Conservation (phyloP, 2,888 invertebrate genomes). For the Trissoscelio sp. region DNA sequence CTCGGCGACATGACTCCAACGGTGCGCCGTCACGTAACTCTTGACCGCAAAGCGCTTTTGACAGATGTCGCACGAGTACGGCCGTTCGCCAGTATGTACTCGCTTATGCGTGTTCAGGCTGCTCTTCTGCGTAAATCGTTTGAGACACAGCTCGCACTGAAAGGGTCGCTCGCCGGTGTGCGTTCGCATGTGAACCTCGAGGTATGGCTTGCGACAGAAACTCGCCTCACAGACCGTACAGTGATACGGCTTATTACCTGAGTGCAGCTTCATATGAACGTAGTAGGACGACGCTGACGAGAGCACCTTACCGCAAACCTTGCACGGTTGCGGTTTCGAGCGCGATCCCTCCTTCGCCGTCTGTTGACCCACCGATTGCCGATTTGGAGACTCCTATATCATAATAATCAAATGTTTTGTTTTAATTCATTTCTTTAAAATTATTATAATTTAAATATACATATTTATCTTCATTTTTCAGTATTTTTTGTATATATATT, state of each 20-base stretch:
- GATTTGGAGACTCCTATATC: slow-evolving; percentile 74
- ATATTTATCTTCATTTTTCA: no score
- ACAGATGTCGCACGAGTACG: slow-evolving; percentile 91
- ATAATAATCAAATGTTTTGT: not conserved
- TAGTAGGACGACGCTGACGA: slow-evolving; percentile 92
- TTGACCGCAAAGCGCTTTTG: slow-evolving; percentile 92
- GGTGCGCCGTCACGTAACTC: slow-evolving; percentile 91
- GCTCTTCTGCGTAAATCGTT: slow-evolving; percentile 92
- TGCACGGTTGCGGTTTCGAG: slow-evolving; percentile 90
- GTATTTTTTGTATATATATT: no score
- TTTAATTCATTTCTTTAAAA: no score
- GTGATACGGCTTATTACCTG: slow-evolving; percentile 91
- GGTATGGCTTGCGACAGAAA: slow-evolving; percentile 91
- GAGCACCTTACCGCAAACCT: slow-evolving; percentile 83
- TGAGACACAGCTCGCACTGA: slow-evolving; percentile 90
- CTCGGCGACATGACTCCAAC: slow-evolving; percentile 92
- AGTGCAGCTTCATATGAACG: slow-evolving; percentile 93
- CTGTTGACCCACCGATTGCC: slow-evolving; percentile 81
- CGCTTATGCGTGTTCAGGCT: slow-evolving; percentile 92
- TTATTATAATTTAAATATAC: no score
- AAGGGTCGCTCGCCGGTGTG: slow-evolving; percentile 91
- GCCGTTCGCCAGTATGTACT: slow-evolving; percentile 91
- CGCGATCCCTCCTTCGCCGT: slow-evolving; percentile 84
- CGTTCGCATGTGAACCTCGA: slow-evolving; percentile 92
- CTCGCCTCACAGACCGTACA: slow-evolving; percentile 91